Conservation (phyloP, 2,797 vertebrate species). For the Megalops cyprinoides region DNA sequence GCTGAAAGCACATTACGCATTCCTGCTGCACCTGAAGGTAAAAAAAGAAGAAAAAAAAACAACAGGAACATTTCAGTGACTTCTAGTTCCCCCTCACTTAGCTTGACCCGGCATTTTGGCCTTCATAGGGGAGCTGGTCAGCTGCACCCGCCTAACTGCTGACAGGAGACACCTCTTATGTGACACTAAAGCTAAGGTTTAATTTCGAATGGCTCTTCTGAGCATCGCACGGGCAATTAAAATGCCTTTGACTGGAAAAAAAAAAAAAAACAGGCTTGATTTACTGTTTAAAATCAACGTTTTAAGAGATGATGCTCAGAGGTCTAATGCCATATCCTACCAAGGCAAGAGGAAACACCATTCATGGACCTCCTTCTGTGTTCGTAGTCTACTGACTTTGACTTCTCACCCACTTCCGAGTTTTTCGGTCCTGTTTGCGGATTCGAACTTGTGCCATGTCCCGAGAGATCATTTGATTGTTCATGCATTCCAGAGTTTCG, state of each 20-base stretch:
- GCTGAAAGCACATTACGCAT: background rate
- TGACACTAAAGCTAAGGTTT: slow-evolving; percentile 62
- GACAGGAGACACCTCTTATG: slow-evolving; percentile 68
- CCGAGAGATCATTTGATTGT: no score
- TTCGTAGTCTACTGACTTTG: no score
- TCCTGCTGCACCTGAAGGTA: background rate
- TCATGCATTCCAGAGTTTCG: no score
- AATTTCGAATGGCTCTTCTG: slow-evolving; percentile 59
- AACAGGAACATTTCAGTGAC: background rate
- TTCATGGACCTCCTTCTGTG: no score
- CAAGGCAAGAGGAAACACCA: no score
- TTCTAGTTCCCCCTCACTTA: background rate
- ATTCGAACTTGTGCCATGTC: no score
- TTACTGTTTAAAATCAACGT: no score
- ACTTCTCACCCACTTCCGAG: no score
- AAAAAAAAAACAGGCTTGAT: background rate
- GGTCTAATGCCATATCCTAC: no score
- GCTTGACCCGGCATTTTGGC: slow-evolving; percentile 55
- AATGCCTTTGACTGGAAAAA: slow-evolving; percentile 1
- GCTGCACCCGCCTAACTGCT: slow-evolving; percentile 64
- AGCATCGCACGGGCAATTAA: slow-evolving; percentile 54
- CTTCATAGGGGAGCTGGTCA: slow-evolving; percentile 60
- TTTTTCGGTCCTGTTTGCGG: no score
- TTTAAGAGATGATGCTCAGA: no score
- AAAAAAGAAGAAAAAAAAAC: background rate